phyloP scores from a whole-genome alignment of 2,113 vertebrate species.

The Halcyon malimbica region DNA sequence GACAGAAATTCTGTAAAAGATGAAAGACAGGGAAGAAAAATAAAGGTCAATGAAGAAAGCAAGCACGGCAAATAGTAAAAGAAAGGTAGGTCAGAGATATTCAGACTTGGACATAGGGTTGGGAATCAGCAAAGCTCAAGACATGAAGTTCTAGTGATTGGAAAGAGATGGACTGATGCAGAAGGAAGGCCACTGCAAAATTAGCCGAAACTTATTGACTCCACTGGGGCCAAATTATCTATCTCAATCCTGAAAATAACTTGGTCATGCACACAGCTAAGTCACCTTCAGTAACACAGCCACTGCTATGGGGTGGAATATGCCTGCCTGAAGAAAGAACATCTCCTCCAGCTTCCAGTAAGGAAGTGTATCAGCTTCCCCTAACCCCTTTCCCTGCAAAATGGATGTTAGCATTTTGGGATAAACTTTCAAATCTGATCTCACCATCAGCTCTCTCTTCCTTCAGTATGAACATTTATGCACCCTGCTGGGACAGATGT shows the following conservation, averaged over 20 bases:
- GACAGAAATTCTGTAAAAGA: neutral
- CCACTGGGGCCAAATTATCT: neutral
- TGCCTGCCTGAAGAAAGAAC: neutral
- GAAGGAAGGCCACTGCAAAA: neutral
- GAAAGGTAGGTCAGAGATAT: neutral
- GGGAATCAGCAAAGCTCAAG: neutral
- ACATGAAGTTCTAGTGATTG: neutral
- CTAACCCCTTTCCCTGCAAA: neutral
- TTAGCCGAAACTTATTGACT: neutral
- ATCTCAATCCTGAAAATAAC: neutral
- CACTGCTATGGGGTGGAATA: neutral
- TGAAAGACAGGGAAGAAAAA: neutral
- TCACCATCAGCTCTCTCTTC: neutral
- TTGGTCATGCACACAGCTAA: neutral
- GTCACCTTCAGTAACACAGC: neutral
- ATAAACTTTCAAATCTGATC: neutral
- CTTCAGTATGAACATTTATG: rapidly evolving
- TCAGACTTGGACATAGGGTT: neutral
- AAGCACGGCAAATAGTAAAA: neutral
- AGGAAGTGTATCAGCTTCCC: neutral
- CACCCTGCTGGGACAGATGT: neutral
- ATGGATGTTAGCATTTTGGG: neutral
- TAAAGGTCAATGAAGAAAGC: neutral
- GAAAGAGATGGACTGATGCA: neutral
- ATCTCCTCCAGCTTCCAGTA: neutral